Percentiles rank a stretch among this genome's conserved stretches.
Evolutionary conservation across 2,888 invertebrate genomes (phyloP).

Genomic region (Nyleta sp.): DNA sequence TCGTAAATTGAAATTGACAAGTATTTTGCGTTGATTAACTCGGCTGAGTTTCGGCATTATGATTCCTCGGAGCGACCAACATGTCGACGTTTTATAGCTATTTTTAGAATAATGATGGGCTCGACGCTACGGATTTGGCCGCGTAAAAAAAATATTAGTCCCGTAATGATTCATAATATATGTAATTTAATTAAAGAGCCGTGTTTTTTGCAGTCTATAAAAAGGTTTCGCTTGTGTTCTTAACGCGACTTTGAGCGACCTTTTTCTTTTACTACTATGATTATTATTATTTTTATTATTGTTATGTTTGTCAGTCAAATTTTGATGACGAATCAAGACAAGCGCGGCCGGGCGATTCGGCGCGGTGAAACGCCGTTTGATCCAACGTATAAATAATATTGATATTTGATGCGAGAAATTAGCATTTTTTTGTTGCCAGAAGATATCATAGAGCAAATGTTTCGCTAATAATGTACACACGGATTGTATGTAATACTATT

Average conservation of each 20-base stretch:
- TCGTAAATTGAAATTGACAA: conserved; percentile 64
- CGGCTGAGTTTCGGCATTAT: conserved; percentile 39
- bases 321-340: conserved; percentile 34
- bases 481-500: conserved; percentile 30
- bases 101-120: conserved; percentile 50
- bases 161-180: conserved; percentile 57
- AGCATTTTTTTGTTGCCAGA: conserved; percentile 22
- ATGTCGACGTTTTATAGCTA: conserved; percentile 35
- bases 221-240: conserved; percentile 22
- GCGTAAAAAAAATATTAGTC: conserved; percentile 40
- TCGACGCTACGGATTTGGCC: conserved; percentile 6
- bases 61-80: conserved; percentile 30
- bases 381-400: conserved; percentile 38
- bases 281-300: conserved; percentile 14
- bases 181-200: conserved; percentile 52
- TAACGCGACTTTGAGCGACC: conserved; percentile 14
- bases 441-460: conserved; percentile 40
- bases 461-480: conserved; percentile 44
- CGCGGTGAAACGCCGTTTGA: conserved; percentile 28
- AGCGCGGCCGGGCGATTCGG: conserved; percentile 4
- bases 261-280: conserved; percentile 2
- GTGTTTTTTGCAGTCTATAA: conserved; percentile 47
- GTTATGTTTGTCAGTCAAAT: conserved; percentile 30
- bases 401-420: conserved; percentile 17
- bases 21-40: conserved; percentile 61